Conservation (phyloP, 2,113 vertebrate species). For the Dasyprocta punctata region DNA sequence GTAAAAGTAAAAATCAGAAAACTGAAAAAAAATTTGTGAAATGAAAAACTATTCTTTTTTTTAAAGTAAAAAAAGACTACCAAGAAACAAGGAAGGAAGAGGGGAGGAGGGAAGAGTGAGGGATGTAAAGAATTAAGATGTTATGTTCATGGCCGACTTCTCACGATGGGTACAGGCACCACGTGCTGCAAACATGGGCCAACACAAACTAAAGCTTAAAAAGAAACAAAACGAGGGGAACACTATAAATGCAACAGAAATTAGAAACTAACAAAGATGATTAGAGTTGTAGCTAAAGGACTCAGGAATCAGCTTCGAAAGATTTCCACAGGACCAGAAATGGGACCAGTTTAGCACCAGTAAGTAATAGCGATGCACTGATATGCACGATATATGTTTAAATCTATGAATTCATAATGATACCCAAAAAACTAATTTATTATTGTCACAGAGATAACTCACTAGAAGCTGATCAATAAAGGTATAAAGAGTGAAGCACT, state of each 20-base stretch:
- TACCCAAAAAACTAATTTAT: not conserved
- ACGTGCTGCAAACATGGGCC: not conserved
- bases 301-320: not conserved
- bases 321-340: not conserved
- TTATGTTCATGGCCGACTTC: not conserved
- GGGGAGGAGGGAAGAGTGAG: not conserved
- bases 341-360: not conserved
- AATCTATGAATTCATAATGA: not conserved
- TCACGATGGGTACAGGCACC: not conserved
- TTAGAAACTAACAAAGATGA: not conserved
- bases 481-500: not conserved
- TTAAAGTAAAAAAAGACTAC: not conserved
- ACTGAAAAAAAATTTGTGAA: not conserved
- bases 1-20: constrained; percentile 12
- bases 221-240: not conserved
- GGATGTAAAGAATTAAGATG: not conserved
- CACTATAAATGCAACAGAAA: not conserved
- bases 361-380: not conserved
- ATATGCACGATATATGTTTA: not conserved
- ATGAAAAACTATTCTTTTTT: not conserved
- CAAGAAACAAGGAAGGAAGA: not conserved
- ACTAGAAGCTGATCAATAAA: not conserved
- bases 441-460: not conserved
- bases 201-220: not conserved
- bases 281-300: not conserved